Evolutionary conservation across 2,113 vertebrate genomes (phyloP), one percentile per base, ranked within the genome.

Genomic region (Perca schrenkii): DNA sequence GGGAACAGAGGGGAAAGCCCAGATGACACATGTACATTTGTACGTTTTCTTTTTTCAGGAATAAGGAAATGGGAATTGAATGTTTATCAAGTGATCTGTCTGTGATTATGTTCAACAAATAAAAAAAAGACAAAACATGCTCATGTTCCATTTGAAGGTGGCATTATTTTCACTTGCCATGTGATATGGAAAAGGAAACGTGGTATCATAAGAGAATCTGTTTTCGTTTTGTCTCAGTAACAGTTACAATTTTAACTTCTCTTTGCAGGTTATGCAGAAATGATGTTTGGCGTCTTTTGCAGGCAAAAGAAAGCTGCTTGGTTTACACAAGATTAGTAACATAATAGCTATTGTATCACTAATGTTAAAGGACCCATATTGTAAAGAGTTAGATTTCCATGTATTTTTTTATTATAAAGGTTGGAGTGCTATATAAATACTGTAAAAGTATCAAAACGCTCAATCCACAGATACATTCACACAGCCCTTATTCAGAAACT

Each of bases 61-160:
- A 89, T 12, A 79, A 85, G 77, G 73, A 86, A 91, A 82, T 53
- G 2, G 78, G 77, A 90, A 83, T 75, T 60, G 43, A 53, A 47
- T 28, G 17, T 11, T 62, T 40, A 31, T 15, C 72, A 64, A 57
- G 19, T 25, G 6, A 70, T 54, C 53, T 0, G 1, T 54, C 28
- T 2, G 47, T 36, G 61, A 78, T 73, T 87, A 74, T 19, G 21
- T 71, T 69, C 11, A 21, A 66, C 4, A 1, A 70, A 68, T 15
- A 57, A 11, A 14, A 60, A 4, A 11, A 21, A 36, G 19, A 34
- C 62, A 47, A 14, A 15, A 31, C 3, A 3, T 14, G 2, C 19
- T 17, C 17, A 7, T 62, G 28, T 71, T 82, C 0, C 8, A 11
- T 54, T 6, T 53, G 54, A 69, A 21, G 21, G 34, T 0, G 8